Percentiles rank a stretch among this genome's conserved stretches.
Evolutionary conservation across 2,888 invertebrate genomes (phyloP).

Genomic region (Aphodius sticticus): DNA sequence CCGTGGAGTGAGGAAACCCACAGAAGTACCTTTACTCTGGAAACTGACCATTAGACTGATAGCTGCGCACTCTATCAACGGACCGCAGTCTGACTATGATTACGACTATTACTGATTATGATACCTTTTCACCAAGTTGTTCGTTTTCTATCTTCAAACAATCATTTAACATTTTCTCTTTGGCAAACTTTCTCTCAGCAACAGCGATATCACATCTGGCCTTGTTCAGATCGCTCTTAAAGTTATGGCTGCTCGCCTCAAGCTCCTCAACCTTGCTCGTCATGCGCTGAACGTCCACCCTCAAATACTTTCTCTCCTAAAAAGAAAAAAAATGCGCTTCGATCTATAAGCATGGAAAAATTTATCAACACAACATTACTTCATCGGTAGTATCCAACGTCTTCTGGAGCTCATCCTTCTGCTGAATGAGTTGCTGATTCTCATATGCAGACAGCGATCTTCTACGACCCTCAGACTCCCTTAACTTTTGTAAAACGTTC

Average conservation of each 20-base stretch:
- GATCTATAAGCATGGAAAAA: not conserved
- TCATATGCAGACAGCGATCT: slow-evolving; percentile 39
- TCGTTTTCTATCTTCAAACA: slow-evolving; percentile 61
- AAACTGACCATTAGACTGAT: no score
- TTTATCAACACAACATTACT: slow-evolving; percentile 18
- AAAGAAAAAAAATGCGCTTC: not conserved
- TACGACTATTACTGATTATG: no score
- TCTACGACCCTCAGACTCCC: slow-evolving; percentile 65
- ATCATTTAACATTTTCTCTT: slow-evolving; percentile 49
- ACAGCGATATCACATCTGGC: slow-evolving; percentile 42
- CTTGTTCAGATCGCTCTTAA: slow-evolving; percentile 41
- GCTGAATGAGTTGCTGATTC: slow-evolving; percentile 24
- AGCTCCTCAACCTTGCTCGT: slow-evolving; percentile 28
- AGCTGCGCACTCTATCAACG: no score
- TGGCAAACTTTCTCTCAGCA: slow-evolving; percentile 40
- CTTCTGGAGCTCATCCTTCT: slow-evolving; percentile 21
- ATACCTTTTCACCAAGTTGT: slow-evolving; percentile 51
- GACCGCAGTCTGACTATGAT: no score
- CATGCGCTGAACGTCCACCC: slow-evolving; percentile 19
- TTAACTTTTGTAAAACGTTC: slow-evolving; percentile 64
- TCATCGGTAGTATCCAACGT: slow-evolving; percentile 24
- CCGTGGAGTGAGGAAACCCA: no score
- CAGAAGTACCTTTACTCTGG: no score
- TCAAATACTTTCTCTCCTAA: slow-evolving; percentile 52
- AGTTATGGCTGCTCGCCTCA: slow-evolving; percentile 28